Evolutionary conservation across 2,888 invertebrate species (phyloP), one percentile per base, ranked within the genome.

Genomic region (Drosophila mimica): DNA sequence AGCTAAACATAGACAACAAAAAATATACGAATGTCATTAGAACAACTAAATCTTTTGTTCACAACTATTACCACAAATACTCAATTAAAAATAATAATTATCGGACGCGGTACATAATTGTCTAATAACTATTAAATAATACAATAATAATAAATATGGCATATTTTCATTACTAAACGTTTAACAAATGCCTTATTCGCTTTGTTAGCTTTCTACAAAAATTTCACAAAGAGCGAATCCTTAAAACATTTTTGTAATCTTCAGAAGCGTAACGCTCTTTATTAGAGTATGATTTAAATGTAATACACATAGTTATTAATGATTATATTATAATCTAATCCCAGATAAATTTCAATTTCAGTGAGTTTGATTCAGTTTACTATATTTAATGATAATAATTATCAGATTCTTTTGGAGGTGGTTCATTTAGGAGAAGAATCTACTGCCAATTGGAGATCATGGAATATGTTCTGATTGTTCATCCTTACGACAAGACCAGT

Each of bases 1-100:
- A 83, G 76, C 82, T 79, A 70, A 82, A 52, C 34, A 8, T 52
- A 30, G 31, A 57, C 57, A 30, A 40, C 7, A 15, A 13, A n/a
- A 38, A 28, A 8, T 43, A 25, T 58, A 58, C 48, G 17, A 31
- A 51, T 67, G 49, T 66, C 34, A 56, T 43, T 53, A 48, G 33
- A 15, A 36, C 30, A 58, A 56, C 28, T n/a, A 58, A 74, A 60
- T 68, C 49, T 15, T 56, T 9, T 62, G 51, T 74, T 38, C 4
- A 48, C 15, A 28, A 56, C 30, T 63, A 36, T 58, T 46, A 58
- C 20, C 34, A 30, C 31, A 30, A 57, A 62, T 43, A 56, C 25
- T 58, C 57, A 33, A 15, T 28, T 11, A n/a, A 25, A 33, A 43
- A 28, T 36, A 9, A 33, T 36, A 62, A 43, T 48, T 48, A 59